Base-by-base conservation (phyloP, 92 coral and sea anemone species). In the Desmophyllum pertusum region DNA sequence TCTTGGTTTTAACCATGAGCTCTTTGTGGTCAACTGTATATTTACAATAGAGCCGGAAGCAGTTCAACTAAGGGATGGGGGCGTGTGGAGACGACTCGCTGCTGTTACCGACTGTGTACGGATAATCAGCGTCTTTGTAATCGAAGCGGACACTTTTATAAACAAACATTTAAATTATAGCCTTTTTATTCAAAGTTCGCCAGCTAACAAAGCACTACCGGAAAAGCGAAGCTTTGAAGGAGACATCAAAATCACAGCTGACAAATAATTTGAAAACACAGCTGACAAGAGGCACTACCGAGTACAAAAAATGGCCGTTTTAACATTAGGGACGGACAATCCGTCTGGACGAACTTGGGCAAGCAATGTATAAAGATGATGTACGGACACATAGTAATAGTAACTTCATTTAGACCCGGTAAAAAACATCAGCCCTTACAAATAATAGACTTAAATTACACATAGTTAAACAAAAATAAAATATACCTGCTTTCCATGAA, bases 101-200 rank as follows among this genome's bases (percentile, higher is more conserved):
- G 77, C 77, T 72, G 77, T 72, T 72, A 72, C 21, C n/a, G 36
- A 72, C 57, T 23, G 30, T 72, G 76, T 21, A 25, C 18, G 18
- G 18, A 40, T 45, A 27, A 41, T 3, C 33, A 72, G 57, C 17
- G 31, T 43, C 37, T 43, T 40, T 72, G 4, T 70, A 71, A 45
- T 29, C 21, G 15, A 37, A 17, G 43, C 29, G 31, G 33, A 37
- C n/a, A 43, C 17, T 38, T 14, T 5, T 71, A 25, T 72, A 55
- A 72, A 72, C 57, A 27, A 72, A n/a, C 21, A 17, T 31, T 72
- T 35, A 41, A n/a, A 72, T 40, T 40, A 40, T 41, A 72, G 42
- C 43, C 19, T 67, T 66, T 66, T 66, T 38, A 66, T 66, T 33
- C 35, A 66, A 18, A 29, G 78, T 48, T 41, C 36, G 11, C 18